These are phyloP conservation scores for Prinia subflava DNA, from an alignment of 2,113 vertebrate genomes.

Conservation along the genomic window DNA sequence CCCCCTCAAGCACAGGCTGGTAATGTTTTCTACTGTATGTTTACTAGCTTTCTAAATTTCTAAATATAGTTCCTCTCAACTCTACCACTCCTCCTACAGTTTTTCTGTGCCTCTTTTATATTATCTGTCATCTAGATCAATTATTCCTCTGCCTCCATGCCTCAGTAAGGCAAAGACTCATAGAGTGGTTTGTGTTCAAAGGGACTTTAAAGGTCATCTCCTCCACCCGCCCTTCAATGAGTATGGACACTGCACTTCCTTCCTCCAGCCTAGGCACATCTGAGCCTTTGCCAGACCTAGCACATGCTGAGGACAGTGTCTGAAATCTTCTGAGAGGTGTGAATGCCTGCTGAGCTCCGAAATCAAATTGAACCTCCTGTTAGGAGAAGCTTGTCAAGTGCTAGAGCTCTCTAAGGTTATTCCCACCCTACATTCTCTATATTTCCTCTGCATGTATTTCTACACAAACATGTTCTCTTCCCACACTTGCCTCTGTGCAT, in stretches of 20 bases:
- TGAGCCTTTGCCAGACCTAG: neutral
- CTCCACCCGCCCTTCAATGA: neutral
- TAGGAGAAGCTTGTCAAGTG: neutral
- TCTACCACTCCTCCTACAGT: neutral
- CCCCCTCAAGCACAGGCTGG: neutral
- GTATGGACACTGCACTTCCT: neutral
- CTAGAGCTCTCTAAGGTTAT: neutral
- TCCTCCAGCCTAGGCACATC: neutral
- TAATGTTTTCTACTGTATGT: neutral
- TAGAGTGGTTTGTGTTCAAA: neutral
- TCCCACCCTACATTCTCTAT: neutral
- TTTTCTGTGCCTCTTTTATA: neutral
- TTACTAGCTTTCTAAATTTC: conserved; percentile 3
- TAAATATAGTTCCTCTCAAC: neutral
- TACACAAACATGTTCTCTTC: neutral
- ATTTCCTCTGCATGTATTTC: neutral
- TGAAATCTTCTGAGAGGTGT: neutral
- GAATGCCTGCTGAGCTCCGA: neutral
- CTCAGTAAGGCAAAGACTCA: neutral
- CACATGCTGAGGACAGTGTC: neutral
- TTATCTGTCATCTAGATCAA: neutral
- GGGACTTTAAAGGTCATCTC: neutral
- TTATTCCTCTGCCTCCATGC: neutral
- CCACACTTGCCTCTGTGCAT: neutral
- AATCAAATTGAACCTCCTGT: neutral